Base-by-base conservation (phyloP, 2,113 vertebrate genomes). In the Natator depressus region DNA sequence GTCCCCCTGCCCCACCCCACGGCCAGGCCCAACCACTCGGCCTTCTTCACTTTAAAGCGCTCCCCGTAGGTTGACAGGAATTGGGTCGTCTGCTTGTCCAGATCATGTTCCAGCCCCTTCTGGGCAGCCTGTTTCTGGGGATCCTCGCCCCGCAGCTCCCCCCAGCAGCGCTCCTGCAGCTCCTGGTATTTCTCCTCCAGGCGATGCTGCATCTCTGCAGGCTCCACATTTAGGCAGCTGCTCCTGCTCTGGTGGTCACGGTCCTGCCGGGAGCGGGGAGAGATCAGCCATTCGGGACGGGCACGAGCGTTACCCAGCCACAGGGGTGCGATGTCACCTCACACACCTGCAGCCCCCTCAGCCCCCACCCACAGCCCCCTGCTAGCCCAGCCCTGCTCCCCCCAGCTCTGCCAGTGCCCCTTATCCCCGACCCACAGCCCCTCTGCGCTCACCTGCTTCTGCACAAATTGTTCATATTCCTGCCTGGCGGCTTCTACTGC, bases 321-420 rank as follows among this genome's bases (percentile, higher is more conserved):
- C 35, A 35, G 6, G 65, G 6, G 16, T 4, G 5, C 42, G 42
- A 2, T 5, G 2, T 5, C 42, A 42, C 42, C n/a, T n/a, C n/a
- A n/a, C n/a, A n/a, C n/a, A n/a, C n/a, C n/a, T n/a, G n/a, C n/a
- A n/a, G n/a, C n/a, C n/a, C n/a, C n/a, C n/a, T n/a, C n/a, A n/a
- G n/a, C n/a, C n/a, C n/a, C n/a, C n/a, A n/a, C n/a, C n/a, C n/a
- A n/a, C n/a, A n/a, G n/a, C n/a, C n/a, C n/a, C n/a, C n/a, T n/a
- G n/a, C n/a, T n/a, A n/a, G n/a, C n/a, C n/a, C n/a, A n/a, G n/a
- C n/a, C n/a, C n/a, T n/a, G n/a, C n/a, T n/a, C n/a, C n/a, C n/a
- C n/a, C n/a, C n/a, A n/a, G n/a, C n/a, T n/a, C n/a, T n/a, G n/a
- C n/a, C n/a, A n/a, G n/a, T n/a, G n/a, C n/a, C n/a, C n/a, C n/a